A percentile compares a stretch with the other conserved stretches of the same genome.
Conservation (phyloP, 2,113 vertebrate genomes). For the Mandrillus leucophaeus region DNA sequence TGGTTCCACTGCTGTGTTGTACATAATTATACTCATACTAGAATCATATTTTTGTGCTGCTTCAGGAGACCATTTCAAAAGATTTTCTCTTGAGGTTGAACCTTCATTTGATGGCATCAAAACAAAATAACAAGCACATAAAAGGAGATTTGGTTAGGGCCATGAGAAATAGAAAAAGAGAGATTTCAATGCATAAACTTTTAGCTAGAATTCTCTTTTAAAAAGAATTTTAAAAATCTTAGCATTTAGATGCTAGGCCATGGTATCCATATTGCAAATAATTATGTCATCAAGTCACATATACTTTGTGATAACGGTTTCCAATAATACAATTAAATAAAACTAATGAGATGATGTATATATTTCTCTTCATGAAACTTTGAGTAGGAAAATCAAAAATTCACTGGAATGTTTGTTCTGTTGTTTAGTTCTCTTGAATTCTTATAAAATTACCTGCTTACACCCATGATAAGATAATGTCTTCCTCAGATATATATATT, state of each 20-base stretch:
- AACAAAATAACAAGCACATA: constrained; percentile 27
- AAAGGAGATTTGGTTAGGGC: neutral
- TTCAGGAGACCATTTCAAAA: constrained; percentile 45
- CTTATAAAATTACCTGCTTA: neutral
- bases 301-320: neutral
- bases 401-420: neutral
- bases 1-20: constrained; percentile 56
- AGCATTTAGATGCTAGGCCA: neutral
- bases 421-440: neutral
- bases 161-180: neutral
- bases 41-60: neutral
- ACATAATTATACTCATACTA: constrained; percentile 38
- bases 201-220: neutral
- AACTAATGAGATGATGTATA: neutral
- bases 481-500: neutral
- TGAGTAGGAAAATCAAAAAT: neutral
- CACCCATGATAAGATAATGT: neutral
- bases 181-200: neutral
- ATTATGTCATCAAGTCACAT: neutral
- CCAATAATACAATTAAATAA: neutral
- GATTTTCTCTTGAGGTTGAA: constrained; percentile 18
- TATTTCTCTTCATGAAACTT: neutral
- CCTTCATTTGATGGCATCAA: neutral
- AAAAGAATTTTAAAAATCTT: neutral
- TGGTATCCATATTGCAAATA: neutral